Evolutionary conservation across 2,113 vertebrate species (phyloP).

Genomic region (Tachysurus vachellii): DNA sequence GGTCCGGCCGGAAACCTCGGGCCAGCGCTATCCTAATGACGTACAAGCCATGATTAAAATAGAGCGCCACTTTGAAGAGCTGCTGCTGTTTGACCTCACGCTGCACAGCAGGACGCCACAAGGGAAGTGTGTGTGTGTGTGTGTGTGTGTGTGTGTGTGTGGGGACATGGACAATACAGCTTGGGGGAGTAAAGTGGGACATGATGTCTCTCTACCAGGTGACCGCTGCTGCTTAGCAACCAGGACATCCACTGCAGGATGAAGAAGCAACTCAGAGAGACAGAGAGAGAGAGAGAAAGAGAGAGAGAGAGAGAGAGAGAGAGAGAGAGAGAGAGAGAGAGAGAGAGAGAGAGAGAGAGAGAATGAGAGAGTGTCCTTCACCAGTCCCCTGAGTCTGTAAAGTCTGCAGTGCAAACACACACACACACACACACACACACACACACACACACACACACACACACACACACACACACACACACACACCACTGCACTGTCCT

Average conservation of each 20-base stretch:
- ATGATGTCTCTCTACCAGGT: constrained; percentile 39
- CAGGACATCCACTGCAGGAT: constrained; percentile 28
- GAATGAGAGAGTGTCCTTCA: constrained; percentile 21
- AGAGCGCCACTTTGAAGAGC: constrained; percentile 17
- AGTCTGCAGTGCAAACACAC: not conserved
- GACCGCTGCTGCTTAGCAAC: constrained; percentile 41
- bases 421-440: constrained; percentile 1
- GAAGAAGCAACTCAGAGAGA: not conserved
- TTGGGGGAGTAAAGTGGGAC: constrained; percentile 17
- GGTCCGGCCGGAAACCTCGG: constrained; percentile 10
- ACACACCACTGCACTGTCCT: constrained; percentile 11
- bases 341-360: not conserved
- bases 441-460: not conserved
- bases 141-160: constrained; percentile 6
- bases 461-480: not conserved
- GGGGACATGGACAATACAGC: constrained; percentile 6
- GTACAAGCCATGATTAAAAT: constrained; percentile 35
- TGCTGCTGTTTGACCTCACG: constrained; percentile 29
- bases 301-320: not conserved
- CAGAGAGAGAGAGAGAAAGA: not conserved
- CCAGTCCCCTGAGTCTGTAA: constrained; percentile 27
- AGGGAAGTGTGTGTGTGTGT: constrained; percentile 8
- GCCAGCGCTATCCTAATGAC: constrained; percentile 38
- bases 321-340: constrained; percentile 2
- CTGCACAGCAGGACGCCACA: not conserved